Base-by-base conservation (phyloP, 2,888 invertebrate species). In the Acheta domesticus region DNA sequence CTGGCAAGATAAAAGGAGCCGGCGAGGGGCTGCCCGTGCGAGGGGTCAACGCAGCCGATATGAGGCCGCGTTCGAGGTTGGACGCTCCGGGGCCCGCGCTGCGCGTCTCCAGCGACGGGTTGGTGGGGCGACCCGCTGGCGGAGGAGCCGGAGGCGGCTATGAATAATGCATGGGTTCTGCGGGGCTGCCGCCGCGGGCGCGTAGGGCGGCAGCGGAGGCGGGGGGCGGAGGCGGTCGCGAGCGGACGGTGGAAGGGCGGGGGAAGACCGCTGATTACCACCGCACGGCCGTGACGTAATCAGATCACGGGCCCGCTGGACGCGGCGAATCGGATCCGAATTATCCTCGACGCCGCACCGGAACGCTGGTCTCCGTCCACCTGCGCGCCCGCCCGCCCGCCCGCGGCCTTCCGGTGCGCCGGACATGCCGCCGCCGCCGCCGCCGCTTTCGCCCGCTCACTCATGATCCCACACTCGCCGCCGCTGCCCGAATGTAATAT, bases 241-340 rank as follows among this genome's bases (percentile, higher is more conserved):
- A 62, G 16, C 62, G 62, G n/a, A 62, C 62, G 62, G 3, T n/a
- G 62, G n/a, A n/a, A 62, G 62, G 62, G 62, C 16, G 11, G 62
- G 62, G 62, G 62, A 62, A n/a, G 62, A 62, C 16, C 16, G 62
- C 62, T 62, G 62, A 62, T 62, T 62, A 62, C 62, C n/a, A n/a
- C 16, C n/a, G 16, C 62, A 62, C n/a, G 62, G 16, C 62, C 62
- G 62, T 62, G n/a, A 62, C 62, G 62, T 62, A 62, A 62, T 62
- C 62, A 62, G 62, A 62, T 62, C 62, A 62, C 62, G 62, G 62
- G 3, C 62, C 62, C 8, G 62, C 62, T 62, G 62, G 62, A 62
- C 62, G 62, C 62, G 62, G 62, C 62, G 62, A 62, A 62, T 62
- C 62, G 62, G 62, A 62, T 62, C 62, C 62, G n/a, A 62, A 62